Base-by-base conservation (phyloP, 2,888 invertebrate genomes). In the Pollenia griseotomentosa region DNA sequence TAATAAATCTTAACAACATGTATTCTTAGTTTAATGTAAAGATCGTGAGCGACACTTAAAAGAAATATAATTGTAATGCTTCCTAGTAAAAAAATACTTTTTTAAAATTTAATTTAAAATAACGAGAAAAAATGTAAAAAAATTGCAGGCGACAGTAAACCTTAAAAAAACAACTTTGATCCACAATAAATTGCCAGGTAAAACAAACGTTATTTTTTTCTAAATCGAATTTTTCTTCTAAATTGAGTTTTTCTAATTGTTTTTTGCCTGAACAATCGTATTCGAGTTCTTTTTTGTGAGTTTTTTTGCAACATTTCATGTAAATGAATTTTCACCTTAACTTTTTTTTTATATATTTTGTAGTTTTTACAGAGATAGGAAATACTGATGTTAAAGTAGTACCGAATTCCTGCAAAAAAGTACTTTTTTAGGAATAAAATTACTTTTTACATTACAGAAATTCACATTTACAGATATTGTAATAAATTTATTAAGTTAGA, bases 291-390 rank as follows among this genome's bases (percentile, higher is more conserved):
- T 40, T 44, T 14, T 42, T 12, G 10, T 66, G 10, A 51, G n/a
- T 83, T 68, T 63, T 83, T 68, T 63, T 80, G 68, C 63, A 80
- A 74, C 74, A 70, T 71, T 51, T 48, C 85, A 81, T 81, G 75
- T 65, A 85, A 82, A 82, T 85, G n/a, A 77, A 66, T 81, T 77
- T 81, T 81, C 71, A 59, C 71, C 71, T 66, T 85, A 85, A 40
- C 53, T 68, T 55, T 6, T 33, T 68, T 53, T n/a, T 44, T 40
- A 51, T 53, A 40, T 77, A 73, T 42, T 51, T 68, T 55, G 33
- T 33, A 33, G 4, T 33, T 33, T 33, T 33, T 0, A 0, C 6
- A 33, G 33, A 33, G 33, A 0, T 33, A 33, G 33, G 6, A 33
- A 33, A 33, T 33, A 33, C 0, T 0, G 33, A 33, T 33, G 33